Evolutionary conservation across 1,140 invertebrate genomes (phyloP).

Genomic region (Mya arenaria): DNA sequence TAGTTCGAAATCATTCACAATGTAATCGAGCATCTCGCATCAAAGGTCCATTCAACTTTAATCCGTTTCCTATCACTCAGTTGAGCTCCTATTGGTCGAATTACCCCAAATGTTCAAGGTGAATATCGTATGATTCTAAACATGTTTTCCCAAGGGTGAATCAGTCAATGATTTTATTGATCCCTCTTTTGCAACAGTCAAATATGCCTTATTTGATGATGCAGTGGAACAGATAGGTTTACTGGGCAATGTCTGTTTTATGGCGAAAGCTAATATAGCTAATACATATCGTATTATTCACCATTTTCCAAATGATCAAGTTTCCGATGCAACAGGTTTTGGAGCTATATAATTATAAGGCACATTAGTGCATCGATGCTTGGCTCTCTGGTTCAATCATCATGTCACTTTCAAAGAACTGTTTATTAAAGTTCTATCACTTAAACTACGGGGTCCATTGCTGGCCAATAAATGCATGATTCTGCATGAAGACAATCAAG

Average conservation of each 20-base stretch:
- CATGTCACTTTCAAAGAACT: too few species aligned
- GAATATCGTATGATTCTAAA: conserved; percentile 57
- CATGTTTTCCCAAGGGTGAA: conserved; percentile 34
- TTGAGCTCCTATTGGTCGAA: conserved; percentile 45
- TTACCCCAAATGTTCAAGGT: conserved; percentile 45
- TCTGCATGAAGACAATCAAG: too few species aligned
- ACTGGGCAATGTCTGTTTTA: neutral
- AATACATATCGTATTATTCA: conserved; percentile 47
- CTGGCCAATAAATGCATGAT: too few species aligned
- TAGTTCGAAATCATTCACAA: conserved; percentile 25
- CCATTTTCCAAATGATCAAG: conserved; percentile 33
- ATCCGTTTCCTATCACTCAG: neutral
- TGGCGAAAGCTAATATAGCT: conserved; percentile 54
- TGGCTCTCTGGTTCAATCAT: too few species aligned
- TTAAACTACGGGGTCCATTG: too few species aligned
- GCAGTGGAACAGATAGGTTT: conserved; percentile 12
- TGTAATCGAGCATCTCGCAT: conserved; percentile 23
- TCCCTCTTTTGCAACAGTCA: conserved; percentile 1
- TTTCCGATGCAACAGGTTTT: too few species aligned
- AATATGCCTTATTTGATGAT: conserved; percentile 44
- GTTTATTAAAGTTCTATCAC: too few species aligned
- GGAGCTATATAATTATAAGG: too few species aligned
- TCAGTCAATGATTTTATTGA: conserved; percentile 55
- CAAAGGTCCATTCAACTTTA: neutral
- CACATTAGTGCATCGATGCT: too few species aligned